These are phyloP conservation scores for Agrotis exclamationis DNA, from an alignment of 2,888 invertebrate genomes.

Conservation along the genomic window DNA sequence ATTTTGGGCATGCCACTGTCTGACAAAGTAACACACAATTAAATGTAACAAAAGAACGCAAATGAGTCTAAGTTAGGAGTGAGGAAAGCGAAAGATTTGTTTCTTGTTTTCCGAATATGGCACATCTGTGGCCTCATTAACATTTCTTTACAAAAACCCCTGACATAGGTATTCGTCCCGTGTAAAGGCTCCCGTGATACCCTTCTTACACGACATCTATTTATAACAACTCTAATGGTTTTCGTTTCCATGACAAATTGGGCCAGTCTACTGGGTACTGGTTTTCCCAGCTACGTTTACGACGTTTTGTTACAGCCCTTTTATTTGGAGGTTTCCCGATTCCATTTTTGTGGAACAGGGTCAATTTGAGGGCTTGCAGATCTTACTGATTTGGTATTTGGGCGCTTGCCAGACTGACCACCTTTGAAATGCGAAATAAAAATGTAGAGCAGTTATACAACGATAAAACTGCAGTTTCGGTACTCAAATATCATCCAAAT, in stretches of 20 bases:
- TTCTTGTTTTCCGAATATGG: too few relatives aligned
- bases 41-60: too few relatives aligned
- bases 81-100: too few relatives aligned
- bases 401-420: constrained; percentile 42
- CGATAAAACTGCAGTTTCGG: background rate
- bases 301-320: constrained; percentile 27
- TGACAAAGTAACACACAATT: too few relatives aligned
- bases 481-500: constrained; percentile 7
- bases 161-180: constrained; percentile 48
- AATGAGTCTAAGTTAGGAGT: too few relatives aligned
- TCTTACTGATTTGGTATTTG: constrained; percentile 43
- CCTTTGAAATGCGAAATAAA: constrained; percentile 37
- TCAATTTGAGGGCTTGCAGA: constrained; percentile 39
- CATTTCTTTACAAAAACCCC: too few relatives aligned
- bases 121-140: too few relatives aligned
- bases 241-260: constrained; percentile 59
- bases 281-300: constrained; percentile 28
- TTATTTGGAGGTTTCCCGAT: constrained; percentile 37
- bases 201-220: constrained; percentile 52
- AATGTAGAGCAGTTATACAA: constrained; percentile 23
- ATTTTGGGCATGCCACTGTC: too few relatives aligned
- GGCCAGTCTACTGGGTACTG: constrained; percentile 36
- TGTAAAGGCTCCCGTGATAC: constrained; percentile 52
- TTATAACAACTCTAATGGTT: constrained; percentile 54
- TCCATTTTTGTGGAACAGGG: constrained; percentile 29